Percentiles rank a stretch among this genome's conserved stretches.
phyloP scores from a whole-genome alignment of 30 jellyfish, hydroid and myxozoan genomes.

The Hydra vulgaris region DNA sequence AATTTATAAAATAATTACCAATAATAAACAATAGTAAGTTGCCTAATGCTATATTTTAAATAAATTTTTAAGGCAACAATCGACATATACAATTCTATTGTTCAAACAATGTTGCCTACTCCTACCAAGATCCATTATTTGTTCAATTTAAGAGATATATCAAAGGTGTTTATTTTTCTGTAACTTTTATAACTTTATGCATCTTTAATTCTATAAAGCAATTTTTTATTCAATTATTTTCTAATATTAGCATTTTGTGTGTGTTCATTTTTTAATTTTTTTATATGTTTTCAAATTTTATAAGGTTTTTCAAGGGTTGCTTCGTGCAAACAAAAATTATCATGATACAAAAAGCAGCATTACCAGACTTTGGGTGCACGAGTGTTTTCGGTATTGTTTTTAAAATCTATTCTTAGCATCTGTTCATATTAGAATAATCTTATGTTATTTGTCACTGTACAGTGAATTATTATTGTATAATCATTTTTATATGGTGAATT shows the following conservation, averaged over 20 bases:
- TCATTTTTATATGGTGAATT: no score
- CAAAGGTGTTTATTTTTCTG: conserved; percentile 41
- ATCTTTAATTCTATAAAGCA: no score
- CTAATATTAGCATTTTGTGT: not conserved
- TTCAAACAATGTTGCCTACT: conserved; percentile 89
- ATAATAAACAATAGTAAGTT: no score
- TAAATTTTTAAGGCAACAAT: conserved; percentile 84
- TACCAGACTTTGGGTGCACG: conserved; percentile 92
- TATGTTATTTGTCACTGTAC: no score
- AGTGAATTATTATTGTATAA: no score
- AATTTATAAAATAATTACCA: no score
- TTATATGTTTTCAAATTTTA: no score
- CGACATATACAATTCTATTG: conserved; percentile 80
- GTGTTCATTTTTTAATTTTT: no score
- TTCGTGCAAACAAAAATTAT: conserved; percentile 72
- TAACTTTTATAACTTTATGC: not conserved
- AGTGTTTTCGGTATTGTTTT: conserved; percentile 68
- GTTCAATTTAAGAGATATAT: conserved; percentile 75
- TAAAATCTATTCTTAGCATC: not conserved
- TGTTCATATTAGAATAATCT: no score
- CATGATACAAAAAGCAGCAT: conserved; percentile 89
- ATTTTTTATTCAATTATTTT: no score
- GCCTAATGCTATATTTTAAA: no score
- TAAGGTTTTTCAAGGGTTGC: conserved; percentile 95
- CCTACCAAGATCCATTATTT: conserved; percentile 91